Percentiles rank a stretch among this genome's conserved stretches.
Evolutionary conservation across 2,888 invertebrate species (phyloP).

Genomic region (Chaitophorus viminalis): DNA sequence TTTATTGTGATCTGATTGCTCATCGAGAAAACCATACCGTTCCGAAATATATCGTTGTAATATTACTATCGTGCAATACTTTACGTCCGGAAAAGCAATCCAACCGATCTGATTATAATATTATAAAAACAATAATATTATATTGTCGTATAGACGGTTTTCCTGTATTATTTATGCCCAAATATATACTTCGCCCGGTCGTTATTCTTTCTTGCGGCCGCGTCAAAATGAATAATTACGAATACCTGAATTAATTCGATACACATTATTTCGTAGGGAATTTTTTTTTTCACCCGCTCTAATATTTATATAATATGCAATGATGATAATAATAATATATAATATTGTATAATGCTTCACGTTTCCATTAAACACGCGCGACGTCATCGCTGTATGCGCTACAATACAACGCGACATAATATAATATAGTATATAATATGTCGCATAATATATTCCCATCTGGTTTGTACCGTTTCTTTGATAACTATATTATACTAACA

Average conservation of each 20-base stretch:
- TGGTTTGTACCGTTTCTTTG: not conserved
- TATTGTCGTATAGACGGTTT: not conserved
- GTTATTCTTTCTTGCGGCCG: not conserved
- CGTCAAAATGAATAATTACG: not conserved
- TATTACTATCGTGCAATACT: not conserved
- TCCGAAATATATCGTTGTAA: too few relatives aligned
- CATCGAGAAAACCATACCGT: too few relatives aligned
- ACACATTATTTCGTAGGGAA: not conserved
- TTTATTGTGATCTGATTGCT: too few relatives aligned
- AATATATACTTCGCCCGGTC: not conserved
- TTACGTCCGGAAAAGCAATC: not conserved
- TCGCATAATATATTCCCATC: not conserved
- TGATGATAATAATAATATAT: too few relatives aligned
- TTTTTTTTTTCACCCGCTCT: not conserved
- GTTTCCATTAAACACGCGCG: too few relatives aligned
- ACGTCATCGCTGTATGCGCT: too few relatives aligned
- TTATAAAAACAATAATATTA: too few relatives aligned
- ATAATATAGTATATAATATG: not conserved
- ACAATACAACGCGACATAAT: too few relatives aligned
- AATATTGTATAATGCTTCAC: too few relatives aligned
- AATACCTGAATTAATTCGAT: not conserved
- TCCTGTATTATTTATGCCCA: not conserved
- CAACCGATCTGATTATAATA: too few relatives aligned
- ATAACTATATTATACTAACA: not conserved
- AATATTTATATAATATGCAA: not conserved